Evolutionary conservation across 1,140 invertebrate genomes (phyloP), one percentile per base, ranked within the genome.

Genomic region (Aphis gossypii): DNA sequence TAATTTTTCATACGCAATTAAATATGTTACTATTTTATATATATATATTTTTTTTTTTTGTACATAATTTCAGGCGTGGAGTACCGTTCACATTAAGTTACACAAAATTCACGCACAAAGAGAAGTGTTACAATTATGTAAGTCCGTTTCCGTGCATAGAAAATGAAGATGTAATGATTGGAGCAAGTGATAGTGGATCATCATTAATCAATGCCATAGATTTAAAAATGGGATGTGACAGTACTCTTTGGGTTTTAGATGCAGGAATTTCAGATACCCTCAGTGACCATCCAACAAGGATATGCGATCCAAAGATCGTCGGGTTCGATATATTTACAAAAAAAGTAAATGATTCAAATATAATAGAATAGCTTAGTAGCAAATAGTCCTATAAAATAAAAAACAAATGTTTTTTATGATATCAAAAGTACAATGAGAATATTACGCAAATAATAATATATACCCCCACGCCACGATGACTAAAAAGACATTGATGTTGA

Each of bases 171-270:
- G 1, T 41, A 14, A 38, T 6, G 9, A 11, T 38, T n/a, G 48
- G 48, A 2, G 6, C 54, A 4, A 11, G 89, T 41, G 89, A 9
- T 6, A 41, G 41, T 23, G 48, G 18, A 14, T 11, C 96, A 0
- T 94, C 38, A 41, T 41, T 97, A 7, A 96, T 96, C 89, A 96
- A 96, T 25, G 96, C 96, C 1, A 96, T 97, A 0, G 96, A 97
- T 94, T 94, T 97, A 21, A 96, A 96, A 89, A 94, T 97, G 30
- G 96, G 96, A 94, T 94, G 94, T 44, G 95, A 95, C 54, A 94
- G 95, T n/a, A 95, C 96, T 41, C 95, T 97, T 2, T 97, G 96
- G 96, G 96, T 96, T 1, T 94, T 97, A 60, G 96, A 97, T 94
- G 95, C 95, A 2, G 96, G 96, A 48, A 95, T 97, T 18, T 95